Conservation (phyloP, 2,113 vertebrate species). For the Dipodomys ordii region DNA sequence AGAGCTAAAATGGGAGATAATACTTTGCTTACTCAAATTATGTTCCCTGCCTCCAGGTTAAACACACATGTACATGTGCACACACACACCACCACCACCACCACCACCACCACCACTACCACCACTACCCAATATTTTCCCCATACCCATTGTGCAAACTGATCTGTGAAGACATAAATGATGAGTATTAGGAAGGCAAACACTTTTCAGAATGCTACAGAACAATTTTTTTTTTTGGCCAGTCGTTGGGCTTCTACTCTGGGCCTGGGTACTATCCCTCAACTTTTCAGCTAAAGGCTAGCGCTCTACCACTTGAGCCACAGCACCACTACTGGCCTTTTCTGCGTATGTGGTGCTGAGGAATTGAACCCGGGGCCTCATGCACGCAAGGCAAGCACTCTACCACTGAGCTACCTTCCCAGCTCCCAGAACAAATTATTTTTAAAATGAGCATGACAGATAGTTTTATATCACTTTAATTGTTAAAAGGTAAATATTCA, state of each 20-base stretch:
- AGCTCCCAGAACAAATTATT: too few relatives aligned
- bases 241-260: too few relatives aligned
- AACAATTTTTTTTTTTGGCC: not conserved
- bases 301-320: too few relatives aligned
- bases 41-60: not conserved
- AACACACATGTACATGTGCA: not conserved
- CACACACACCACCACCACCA: too few relatives aligned
- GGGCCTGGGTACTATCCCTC: too few relatives aligned
- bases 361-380: too few relatives aligned
- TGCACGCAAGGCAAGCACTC: too few relatives aligned
- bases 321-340: too few relatives aligned
- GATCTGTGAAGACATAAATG: not conserved
- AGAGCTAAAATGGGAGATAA: not conserved
- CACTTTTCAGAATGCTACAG: conserved; percentile 9
- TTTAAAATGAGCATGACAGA: not conserved
- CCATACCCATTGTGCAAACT: not conserved
- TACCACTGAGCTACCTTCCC: too few relatives aligned
- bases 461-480: conserved; percentile 28
- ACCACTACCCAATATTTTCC: not conserved
- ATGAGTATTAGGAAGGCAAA: not conserved
- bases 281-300: not conserved
- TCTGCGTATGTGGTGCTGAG: too few relatives aligned
- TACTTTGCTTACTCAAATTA: not conserved
- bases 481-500: conserved; percentile 34
- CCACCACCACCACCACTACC: too few relatives aligned